These are phyloP conservation scores for Sebastes umbrosus DNA, from an alignment of 2,797 vertebrate genomes.

Conservation along the genomic window DNA sequence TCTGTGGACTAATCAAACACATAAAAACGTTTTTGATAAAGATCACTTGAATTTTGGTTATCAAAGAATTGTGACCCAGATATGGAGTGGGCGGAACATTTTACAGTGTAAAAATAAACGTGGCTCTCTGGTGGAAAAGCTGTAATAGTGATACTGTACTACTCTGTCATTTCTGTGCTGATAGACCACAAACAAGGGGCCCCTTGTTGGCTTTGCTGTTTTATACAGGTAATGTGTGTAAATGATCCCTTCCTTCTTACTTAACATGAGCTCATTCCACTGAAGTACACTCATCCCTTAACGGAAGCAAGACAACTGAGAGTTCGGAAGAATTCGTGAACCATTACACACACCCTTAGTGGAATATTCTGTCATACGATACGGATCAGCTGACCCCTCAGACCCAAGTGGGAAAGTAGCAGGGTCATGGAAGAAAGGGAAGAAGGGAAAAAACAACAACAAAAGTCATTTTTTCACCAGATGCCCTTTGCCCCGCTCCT, in stretches of 20 bases:
- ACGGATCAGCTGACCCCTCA: conserved; percentile 10
- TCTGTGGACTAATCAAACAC: no score
- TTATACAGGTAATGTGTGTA: background rate
- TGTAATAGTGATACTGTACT: no score
- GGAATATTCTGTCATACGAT: conserved; percentile 24
- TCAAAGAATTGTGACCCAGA: background rate
- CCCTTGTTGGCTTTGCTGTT: background rate
- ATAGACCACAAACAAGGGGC: background rate
- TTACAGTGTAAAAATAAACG: background rate
- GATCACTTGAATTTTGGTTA: accelerated
- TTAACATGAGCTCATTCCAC: background rate
- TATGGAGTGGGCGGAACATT: background rate
- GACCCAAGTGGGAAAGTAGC: conserved; percentile 11
- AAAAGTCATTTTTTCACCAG: conserved; percentile 3
- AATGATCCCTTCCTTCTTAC: background rate
- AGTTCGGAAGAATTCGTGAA: background rate
- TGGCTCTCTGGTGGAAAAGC: background rate
- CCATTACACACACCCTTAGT: background rate
- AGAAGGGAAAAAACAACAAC: background rate
- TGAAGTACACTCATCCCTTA: background rate
- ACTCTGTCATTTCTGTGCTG: no score
- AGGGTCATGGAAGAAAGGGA: background rate
- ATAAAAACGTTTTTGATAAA: no score
- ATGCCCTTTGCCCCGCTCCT: conserved; percentile 1
- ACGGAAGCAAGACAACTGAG: no score